Evolutionary conservation across 1,140 invertebrate species (phyloP), one percentile per base, ranked within the genome.

Genomic region (Brachionus rotundiformis): DNA sequence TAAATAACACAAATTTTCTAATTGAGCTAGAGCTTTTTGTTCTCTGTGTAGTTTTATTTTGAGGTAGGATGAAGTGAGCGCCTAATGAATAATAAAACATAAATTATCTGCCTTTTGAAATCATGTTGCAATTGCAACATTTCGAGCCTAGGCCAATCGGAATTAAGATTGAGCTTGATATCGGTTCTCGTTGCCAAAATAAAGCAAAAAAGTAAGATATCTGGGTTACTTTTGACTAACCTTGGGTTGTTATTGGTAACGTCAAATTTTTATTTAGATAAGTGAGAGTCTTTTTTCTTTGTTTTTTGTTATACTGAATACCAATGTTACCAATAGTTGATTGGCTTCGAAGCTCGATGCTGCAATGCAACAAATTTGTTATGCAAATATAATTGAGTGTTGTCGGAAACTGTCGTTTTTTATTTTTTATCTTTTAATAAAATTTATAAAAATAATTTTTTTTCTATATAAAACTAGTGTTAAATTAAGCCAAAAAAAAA

Each of bases 101-200:
- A 71, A 71, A 71, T 71, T 71, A 71, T 71, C 31, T 41, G 29
- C 33, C 29, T 36, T 23, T 71, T 36, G 13, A 23, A 33, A 71
- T 36, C 31, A 71, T 36, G 65, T 16, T 71, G 65, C 65, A 71
- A 71, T 71, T 71, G 65, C 65, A 71, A 71, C 65, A 71, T 71
- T 71, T 71, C 16, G 10, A 33, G 16, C 19, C 29, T 36, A 39
- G 33, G n/a, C 65, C 65, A 71, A 71, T 71, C 16, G n/a, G 33
- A 71, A 16, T 39, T 16, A 71, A 71, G 61, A 29, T 31, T 3
- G 6, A 33, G n/a, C n/a, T n/a, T n/a, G n/a, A n/a, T n/a, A n/a
- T n/a, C n/a, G 19, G 13, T 36, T 36, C n/a, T 36, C 13, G 65
- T 71, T 71, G 29, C 65, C 13, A 71, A n/a, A 71, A 36, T 29